phyloP scores from a whole-genome alignment of 2,888 invertebrate genomes.

The Epistrophella euchroma region DNA sequence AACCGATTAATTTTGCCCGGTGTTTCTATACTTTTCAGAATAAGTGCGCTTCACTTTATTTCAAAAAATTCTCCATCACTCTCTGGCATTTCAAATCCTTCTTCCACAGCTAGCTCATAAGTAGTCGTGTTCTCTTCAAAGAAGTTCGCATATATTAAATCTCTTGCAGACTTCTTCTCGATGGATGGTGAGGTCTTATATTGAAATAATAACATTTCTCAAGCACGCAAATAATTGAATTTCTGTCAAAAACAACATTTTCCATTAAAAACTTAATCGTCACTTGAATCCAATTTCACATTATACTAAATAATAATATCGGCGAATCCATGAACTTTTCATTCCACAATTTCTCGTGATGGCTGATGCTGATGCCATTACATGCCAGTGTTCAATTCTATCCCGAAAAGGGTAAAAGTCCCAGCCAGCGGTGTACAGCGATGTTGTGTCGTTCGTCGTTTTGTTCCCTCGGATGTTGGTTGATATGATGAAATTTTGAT shows the following conservation, averaged over 20 bases:
- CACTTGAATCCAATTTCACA: slow-evolving; percentile 61
- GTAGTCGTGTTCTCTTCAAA: neutral
- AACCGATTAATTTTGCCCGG: too few relatives aligned
- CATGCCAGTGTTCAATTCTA: neutral
- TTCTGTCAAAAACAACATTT: slow-evolving; percentile 72
- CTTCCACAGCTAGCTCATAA: neutral
- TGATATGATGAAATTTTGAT: slow-evolving; percentile 68
- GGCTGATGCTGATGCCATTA: too few relatives aligned
- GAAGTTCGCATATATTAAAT: neutral
- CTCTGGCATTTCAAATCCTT: neutral
- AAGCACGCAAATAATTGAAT: slow-evolving; percentile 69
- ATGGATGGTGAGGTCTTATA: neutral
- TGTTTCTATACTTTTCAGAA: too few relatives aligned
- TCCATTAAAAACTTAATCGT: slow-evolving; percentile 74
- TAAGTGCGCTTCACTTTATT: too few relatives aligned
- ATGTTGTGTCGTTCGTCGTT: neutral
- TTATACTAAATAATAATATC: slow-evolving; percentile 35
- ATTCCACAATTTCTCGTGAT: neutral
- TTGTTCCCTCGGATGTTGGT: slow-evolving; percentile 24
- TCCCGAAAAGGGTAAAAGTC: slow-evolving; percentile 41
- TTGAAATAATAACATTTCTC: slow-evolving; percentile 57
- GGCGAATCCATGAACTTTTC: slow-evolving; percentile 16
- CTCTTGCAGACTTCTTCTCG: neutral
- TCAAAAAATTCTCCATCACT: too few relatives aligned
- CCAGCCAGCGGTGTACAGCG: neutral